These are phyloP conservation scores for Idaea straminata DNA, from an alignment of 2,888 invertebrate genomes.

Conservation along the genomic window DNA sequence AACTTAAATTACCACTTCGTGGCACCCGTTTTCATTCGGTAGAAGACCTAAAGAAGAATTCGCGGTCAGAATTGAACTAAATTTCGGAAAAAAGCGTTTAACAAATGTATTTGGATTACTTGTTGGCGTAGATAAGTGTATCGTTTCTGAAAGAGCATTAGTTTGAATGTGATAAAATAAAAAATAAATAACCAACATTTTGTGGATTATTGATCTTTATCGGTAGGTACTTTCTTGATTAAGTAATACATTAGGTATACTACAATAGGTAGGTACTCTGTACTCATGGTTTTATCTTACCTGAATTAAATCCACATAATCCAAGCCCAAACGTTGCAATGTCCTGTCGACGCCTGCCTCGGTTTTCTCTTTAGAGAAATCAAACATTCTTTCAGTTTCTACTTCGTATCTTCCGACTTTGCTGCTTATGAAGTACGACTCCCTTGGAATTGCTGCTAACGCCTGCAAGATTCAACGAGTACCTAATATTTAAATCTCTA, in stretches of 20 bases:
- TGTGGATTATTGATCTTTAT: too few species aligned
- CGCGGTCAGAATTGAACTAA: slow-evolving; percentile 5
- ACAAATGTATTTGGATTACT: too few species aligned
- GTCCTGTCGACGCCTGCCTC: slow-evolving; percentile 88
- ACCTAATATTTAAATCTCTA: background rate
- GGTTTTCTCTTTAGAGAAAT: slow-evolving; percentile 89
- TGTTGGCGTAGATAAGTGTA: too few species aligned
- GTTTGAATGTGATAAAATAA: too few species aligned
- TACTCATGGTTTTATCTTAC: slow-evolving; percentile 60
- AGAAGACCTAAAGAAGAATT: slow-evolving; percentile 17
- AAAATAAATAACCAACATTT: too few species aligned
- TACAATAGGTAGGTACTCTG: background rate
- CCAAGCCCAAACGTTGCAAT: slow-evolving; percentile 84
- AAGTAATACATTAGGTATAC: too few species aligned
- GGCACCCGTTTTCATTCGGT: slow-evolving; percentile 16
- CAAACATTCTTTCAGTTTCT: slow-evolving; percentile 87
- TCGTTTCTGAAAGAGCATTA: too few species aligned
- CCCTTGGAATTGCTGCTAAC: slow-evolving; percentile 87
- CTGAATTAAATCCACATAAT: slow-evolving; percentile 94
- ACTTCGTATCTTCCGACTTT: slow-evolving; percentile 93
- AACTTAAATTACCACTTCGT: slow-evolving; percentile 21
- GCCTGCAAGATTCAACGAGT: slow-evolving; percentile 74
- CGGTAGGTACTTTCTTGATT: background rate
- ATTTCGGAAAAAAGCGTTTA: background rate
- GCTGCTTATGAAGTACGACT: slow-evolving; percentile 93